phyloP scores from a whole-genome alignment of 2,888 invertebrate species.

The Limenitis camilla region DNA sequence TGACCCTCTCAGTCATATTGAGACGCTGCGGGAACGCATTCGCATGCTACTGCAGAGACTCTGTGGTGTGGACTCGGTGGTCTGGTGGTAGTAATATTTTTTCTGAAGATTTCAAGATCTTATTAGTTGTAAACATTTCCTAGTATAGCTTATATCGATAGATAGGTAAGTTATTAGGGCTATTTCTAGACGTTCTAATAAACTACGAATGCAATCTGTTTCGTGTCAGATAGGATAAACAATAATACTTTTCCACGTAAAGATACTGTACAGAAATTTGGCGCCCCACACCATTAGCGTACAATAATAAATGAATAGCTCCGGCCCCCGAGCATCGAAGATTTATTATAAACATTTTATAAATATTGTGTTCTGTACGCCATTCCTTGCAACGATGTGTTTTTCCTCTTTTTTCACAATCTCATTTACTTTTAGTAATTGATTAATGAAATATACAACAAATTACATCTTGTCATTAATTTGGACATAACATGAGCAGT shows the following conservation, averaged over 20 bases:
- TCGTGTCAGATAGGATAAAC: constrained; percentile 23
- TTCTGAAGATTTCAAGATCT: neutral
- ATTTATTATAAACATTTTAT: neutral
- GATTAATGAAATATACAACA: too few relatives aligned
- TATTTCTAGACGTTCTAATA: constrained; percentile 14
- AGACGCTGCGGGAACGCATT: too few relatives aligned
- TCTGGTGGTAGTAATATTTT: neutral
- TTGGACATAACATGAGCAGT: too few relatives aligned
- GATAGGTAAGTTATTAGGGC: neutral
- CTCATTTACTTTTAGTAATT: too few relatives aligned
- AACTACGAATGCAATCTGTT: constrained; percentile 22
- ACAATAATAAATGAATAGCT: constrained; percentile 17
- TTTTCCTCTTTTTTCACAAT: too few relatives aligned
- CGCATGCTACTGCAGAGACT: too few relatives aligned
- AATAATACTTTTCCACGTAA: constrained; percentile 32
- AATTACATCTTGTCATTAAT: too few relatives aligned
- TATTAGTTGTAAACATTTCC: neutral
- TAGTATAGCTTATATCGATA: neutral
- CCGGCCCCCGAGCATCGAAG: neutral
- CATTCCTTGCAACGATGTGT: too few relatives aligned
- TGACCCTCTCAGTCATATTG: too few relatives aligned
- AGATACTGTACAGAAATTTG: constrained; percentile 34
- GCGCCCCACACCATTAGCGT: constrained; percentile 26
- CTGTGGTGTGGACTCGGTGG: too few relatives aligned
- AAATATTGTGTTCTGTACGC: neutral